Conservation (phyloP, 2,888 invertebrate genomes). For the Aspidapion aeneum region DNA sequence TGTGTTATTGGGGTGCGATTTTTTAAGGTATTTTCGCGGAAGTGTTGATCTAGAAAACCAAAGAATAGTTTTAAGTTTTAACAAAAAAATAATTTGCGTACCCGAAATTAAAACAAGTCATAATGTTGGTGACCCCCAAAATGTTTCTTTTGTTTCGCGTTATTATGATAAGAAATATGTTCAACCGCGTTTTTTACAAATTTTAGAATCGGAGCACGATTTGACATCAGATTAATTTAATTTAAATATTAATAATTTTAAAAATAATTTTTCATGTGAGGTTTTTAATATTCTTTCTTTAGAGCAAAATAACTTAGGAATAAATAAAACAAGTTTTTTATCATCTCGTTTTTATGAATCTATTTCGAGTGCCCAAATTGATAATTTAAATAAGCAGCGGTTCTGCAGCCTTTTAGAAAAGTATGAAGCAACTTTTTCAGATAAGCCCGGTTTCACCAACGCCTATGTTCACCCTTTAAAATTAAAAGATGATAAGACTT, state of each 20-base stretch:
- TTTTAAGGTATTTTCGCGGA: constrained; percentile 3
- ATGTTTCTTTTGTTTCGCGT: not conserved
- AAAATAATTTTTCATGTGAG: not conserved
- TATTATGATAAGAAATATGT: not conserved
- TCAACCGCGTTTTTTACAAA: not conserved
- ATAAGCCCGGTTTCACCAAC: constrained; percentile 8
- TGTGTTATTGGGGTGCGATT: constrained; percentile 4
- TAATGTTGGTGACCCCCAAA: not conserved
- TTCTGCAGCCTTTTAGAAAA: not conserved
- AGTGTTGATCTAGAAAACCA: constrained; percentile 7
- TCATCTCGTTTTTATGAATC: not conserved
- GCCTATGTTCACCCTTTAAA: not conserved
- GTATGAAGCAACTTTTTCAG: constrained; percentile 9
- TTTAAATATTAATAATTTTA: not conserved
- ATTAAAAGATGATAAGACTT: constrained; percentile 4
- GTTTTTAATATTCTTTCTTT: too few species aligned
- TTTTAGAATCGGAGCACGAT: not conserved
- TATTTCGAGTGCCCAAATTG: not conserved
- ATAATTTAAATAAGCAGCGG: not conserved
- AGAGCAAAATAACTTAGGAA: too few species aligned
- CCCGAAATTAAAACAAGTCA: too few species aligned
- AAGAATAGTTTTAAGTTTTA: constrained; percentile 4
- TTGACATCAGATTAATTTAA: not conserved
- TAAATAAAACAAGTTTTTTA: not conserved
- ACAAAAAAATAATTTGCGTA: not conserved